Conservation (phyloP, 2,888 invertebrate genomes). For the Nysson spinosus region DNA sequence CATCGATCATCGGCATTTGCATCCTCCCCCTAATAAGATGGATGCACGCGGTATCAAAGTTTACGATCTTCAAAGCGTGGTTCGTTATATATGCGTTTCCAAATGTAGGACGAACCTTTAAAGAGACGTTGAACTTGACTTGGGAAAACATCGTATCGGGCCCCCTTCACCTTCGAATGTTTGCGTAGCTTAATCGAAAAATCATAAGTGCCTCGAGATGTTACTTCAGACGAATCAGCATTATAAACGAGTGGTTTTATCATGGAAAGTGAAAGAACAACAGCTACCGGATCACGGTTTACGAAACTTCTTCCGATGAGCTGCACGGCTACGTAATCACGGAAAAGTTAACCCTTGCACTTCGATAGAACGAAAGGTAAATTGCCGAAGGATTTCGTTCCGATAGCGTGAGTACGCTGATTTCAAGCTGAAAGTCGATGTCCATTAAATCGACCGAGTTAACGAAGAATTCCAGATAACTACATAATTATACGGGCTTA, state of each 20-base stretch:
- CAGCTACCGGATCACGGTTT: too few species aligned
- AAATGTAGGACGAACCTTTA: slow-evolving; percentile 50
- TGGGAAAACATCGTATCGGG: slow-evolving; percentile 62
- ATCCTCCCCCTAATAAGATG: slow-evolving; percentile 3
- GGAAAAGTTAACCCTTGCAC: too few species aligned
- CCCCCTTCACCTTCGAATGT: slow-evolving; percentile 58
- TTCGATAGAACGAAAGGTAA: slow-evolving; percentile 51
- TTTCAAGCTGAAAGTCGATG: too few species aligned
- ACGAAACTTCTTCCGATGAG: too few species aligned
- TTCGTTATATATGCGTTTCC: slow-evolving; percentile 16
- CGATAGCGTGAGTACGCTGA: too few species aligned
- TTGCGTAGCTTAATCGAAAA: slow-evolving; percentile 69
- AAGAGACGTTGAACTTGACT: slow-evolving; percentile 59
- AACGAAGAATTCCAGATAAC: too few species aligned
- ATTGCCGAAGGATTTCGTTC: too few species aligned
- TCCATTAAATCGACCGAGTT: too few species aligned
- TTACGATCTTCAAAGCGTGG: slow-evolving; percentile 7
- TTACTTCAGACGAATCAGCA: too few species aligned
- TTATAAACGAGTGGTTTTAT: background rate
- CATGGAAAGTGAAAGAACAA: background rate
- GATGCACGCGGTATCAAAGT: slow-evolving; percentile 28
- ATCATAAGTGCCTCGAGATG: slow-evolving; percentile 61
- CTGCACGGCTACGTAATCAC: too few species aligned
- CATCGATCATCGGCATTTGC: slow-evolving; percentile 8
- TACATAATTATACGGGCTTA: too few species aligned